These are phyloP conservation scores for Torymus aiolomorphi DNA, from an alignment of 2,888 invertebrate species.

Conservation along the genomic window DNA sequence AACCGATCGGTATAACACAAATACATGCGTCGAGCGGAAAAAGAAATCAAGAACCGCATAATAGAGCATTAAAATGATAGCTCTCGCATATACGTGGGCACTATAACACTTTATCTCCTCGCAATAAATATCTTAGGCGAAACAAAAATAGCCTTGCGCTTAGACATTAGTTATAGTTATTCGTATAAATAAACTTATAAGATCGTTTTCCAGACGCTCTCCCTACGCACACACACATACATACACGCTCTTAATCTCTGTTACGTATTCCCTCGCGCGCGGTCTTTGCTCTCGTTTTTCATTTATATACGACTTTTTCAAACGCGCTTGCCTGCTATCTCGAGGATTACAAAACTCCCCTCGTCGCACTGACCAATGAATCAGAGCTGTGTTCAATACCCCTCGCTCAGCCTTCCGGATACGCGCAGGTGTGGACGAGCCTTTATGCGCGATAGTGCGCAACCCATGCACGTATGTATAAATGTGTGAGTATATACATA, in stretches of 20 bases:
- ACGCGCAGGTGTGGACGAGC: slow-evolving; percentile 65
- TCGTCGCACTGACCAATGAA: slow-evolving; percentile 9
- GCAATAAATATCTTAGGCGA: slow-evolving; percentile 40
- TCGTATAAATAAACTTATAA: slow-evolving; percentile 26
- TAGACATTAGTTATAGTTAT: slow-evolving; percentile 28
- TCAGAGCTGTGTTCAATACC: not conserved
- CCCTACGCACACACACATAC: no score
- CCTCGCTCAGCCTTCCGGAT: slow-evolving; percentile 20
- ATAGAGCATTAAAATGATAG: not conserved
- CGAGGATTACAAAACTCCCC: slow-evolving; percentile 33
- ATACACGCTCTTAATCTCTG: not conserved
- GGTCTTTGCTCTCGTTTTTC: slow-evolving; percentile 41
- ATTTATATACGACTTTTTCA: not conserved
- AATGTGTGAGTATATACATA: not conserved
- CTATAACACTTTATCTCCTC: slow-evolving; percentile 22
- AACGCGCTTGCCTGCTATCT: not conserved
- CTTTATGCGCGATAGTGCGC: slow-evolving; percentile 60
- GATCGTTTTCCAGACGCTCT: not conserved
- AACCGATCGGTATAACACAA: no score
- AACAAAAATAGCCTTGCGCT: slow-evolving; percentile 21
- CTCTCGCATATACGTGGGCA: not conserved
- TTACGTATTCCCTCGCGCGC: slow-evolving; percentile 26
- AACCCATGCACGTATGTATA: not conserved
- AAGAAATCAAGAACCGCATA: slow-evolving; percentile 1
- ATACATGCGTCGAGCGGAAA: not conserved